A percentile compares a stretch with the other conserved stretches of the same genome.
phyloP scores from a whole-genome alignment of 2,888 invertebrate genomes.

The Drosophila mettleri region DNA sequence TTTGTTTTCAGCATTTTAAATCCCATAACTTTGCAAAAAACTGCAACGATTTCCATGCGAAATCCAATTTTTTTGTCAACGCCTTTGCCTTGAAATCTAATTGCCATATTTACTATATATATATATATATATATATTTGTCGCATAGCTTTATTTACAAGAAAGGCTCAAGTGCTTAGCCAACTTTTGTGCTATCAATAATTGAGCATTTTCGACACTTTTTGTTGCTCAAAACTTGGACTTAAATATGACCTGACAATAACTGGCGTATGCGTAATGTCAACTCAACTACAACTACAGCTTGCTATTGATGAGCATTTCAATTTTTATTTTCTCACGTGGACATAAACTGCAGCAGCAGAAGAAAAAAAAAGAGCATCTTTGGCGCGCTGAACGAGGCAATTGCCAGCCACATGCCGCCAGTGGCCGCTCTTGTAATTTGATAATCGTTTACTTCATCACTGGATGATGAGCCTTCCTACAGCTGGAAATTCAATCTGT shows the following conservation, averaged over 20 bases:
- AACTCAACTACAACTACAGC: too few species aligned
- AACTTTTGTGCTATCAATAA: neutral
- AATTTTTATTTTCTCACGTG: slow-evolving; percentile 8
- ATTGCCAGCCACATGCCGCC: slow-evolving; percentile 10
- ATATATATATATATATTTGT: too few species aligned
- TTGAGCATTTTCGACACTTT: neutral
- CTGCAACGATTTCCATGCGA: slow-evolving; percentile 16
- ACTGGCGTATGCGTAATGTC: neutral
- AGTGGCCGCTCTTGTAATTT: slow-evolving; percentile 50
- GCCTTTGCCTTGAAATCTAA: slow-evolving; percentile 7
- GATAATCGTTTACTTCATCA: slow-evolving; percentile 48
- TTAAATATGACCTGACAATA: neutral
- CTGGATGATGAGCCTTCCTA: slow-evolving; percentile 52
- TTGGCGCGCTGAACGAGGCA: neutral
- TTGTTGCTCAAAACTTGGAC: neutral
- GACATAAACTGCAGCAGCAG: too few species aligned
- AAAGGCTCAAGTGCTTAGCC: too few species aligned
- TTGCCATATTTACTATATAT: slow-evolving; percentile 2
- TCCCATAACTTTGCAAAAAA: slow-evolving; percentile 14
- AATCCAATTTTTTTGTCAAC: slow-evolving; percentile 9
- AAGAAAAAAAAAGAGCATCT: too few species aligned
- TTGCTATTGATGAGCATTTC: slow-evolving; percentile 20
- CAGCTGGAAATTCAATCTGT: slow-evolving; percentile 53
- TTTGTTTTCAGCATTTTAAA: slow-evolving; percentile 5
- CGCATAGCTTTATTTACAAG: too few species aligned